A percentile compares a stretch with the other conserved stretches of the same genome.
Conservation (phyloP, 1,140 invertebrate species). For the Psilanteris sp. region DNA sequence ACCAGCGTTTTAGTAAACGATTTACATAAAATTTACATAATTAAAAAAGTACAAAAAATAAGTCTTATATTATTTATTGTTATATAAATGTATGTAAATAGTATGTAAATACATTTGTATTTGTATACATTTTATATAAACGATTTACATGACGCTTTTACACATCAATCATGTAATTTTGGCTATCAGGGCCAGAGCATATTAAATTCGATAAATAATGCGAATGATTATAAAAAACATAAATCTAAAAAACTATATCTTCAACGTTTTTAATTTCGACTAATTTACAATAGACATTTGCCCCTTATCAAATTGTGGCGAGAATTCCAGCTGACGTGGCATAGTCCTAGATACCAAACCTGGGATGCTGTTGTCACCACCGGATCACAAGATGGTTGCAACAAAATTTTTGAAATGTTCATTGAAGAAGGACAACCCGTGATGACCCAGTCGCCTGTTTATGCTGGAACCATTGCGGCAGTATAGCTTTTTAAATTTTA, state of each 20-base stretch:
- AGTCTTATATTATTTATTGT: too few relatives aligned
- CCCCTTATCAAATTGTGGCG: conserved; percentile 83
- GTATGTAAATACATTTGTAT: too few relatives aligned
- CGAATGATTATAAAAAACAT: too few relatives aligned
- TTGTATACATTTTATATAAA: too few relatives aligned
- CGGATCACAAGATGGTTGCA: conserved; percentile 87
- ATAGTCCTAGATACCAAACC: conserved; percentile 81
- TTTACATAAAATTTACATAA: too few relatives aligned
- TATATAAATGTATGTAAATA: too few relatives aligned
- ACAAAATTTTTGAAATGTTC: conserved; percentile 85
- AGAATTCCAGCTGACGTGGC: conserved; percentile 82
- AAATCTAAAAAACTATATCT: not conserved
- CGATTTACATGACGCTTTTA: too few relatives aligned
- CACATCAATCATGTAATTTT: not conserved
- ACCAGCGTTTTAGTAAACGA: too few relatives aligned
- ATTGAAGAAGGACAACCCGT: conserved; percentile 83
- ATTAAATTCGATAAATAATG: too few relatives aligned
- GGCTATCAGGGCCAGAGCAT: too few relatives aligned
- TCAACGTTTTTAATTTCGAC: not conserved
- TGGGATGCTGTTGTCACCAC: conserved; percentile 84
- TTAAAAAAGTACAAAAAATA: too few relatives aligned
- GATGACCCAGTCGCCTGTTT: conserved; percentile 84
- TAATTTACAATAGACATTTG: conserved; percentile 74
- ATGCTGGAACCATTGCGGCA: conserved; percentile 81
- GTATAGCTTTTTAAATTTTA: conserved; percentile 54